These are phyloP conservation scores for Cyclophora albipunctata DNA, from an alignment of 2,888 invertebrate species.

Conservation along the genomic window DNA sequence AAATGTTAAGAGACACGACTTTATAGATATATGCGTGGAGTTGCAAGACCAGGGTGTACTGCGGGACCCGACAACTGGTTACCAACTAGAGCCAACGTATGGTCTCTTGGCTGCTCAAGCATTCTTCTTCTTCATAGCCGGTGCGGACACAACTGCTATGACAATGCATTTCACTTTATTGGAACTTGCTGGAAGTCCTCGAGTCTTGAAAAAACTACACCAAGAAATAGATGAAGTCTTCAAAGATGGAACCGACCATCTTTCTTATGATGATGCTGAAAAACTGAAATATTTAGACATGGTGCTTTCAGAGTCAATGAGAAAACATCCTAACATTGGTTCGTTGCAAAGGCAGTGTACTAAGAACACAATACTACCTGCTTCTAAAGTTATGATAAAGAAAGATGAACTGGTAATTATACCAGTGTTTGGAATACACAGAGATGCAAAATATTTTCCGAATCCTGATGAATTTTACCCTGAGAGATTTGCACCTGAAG, in stretches of 20 bases:
- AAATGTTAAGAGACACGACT: slow-evolving; percentile 34
- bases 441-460: slow-evolving; percentile 47
- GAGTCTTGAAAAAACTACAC: slow-evolving; percentile 43
- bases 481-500: slow-evolving; percentile 53
- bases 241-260: slow-evolving; percentile 23
- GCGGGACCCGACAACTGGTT: slow-evolving; percentile 37
- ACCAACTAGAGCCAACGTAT: slow-evolving; percentile 38
- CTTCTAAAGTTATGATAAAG: slow-evolving; percentile 31
- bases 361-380: slow-evolving; percentile 36
- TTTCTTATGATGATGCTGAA: slow-evolving; percentile 42
- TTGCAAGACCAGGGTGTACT: slow-evolving; percentile 43
- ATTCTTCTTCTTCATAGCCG: slow-evolving; percentile 63
- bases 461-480: slow-evolving; percentile 59
- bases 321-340: slow-evolving; percentile 48
- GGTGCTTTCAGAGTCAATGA: slow-evolving; percentile 46
- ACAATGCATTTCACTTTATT: slow-evolving; percentile 49
- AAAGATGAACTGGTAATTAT: slow-evolving; percentile 30
- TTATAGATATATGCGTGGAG: slow-evolving; percentile 46
- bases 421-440: slow-evolving; percentile 43
- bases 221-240: slow-evolving; percentile 50
- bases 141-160: slow-evolving; percentile 57
- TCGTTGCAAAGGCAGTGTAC: slow-evolving; percentile 38
- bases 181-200: slow-evolving; percentile 45
- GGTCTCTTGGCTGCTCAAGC: slow-evolving; percentile 57
- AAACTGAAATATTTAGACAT: slow-evolving; percentile 53